A percentile compares a stretch with the other conserved stretches of the same genome.
These are phyloP conservation scores for Anoura caudifer DNA, from an alignment of 2,113 vertebrate genomes.

Conservation along the genomic window DNA sequence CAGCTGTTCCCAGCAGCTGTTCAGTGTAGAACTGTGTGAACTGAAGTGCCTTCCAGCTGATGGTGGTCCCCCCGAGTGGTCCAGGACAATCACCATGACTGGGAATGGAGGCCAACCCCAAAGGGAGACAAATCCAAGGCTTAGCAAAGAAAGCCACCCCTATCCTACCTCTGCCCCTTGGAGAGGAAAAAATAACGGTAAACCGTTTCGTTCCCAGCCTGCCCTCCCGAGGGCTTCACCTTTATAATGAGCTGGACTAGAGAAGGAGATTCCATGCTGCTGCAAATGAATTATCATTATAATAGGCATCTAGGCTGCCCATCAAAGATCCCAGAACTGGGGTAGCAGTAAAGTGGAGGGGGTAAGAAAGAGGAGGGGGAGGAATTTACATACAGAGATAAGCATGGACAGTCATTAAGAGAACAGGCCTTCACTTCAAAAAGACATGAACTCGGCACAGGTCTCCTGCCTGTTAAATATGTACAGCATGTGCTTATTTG, in stretches of 20 bases:
- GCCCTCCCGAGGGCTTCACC: slow-evolving; percentile 80
- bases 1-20: slow-evolving; percentile 44
- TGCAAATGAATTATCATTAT: slow-evolving; percentile 80
- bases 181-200: slow-evolving; percentile 71
- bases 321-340: slow-evolving; percentile 60
- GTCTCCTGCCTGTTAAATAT: slow-evolving; percentile 63
- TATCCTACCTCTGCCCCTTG: background rate
- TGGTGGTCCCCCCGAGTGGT: background rate
- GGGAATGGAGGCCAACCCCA: background rate
- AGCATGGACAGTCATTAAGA: slow-evolving; percentile 73
- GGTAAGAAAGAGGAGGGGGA: background rate
- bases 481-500: slow-evolving; percentile 67
- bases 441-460: slow-evolving; percentile 49
- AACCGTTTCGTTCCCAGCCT: slow-evolving; percentile 79
- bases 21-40: background rate
- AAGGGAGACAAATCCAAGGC: background rate
- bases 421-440: slow-evolving; percentile 75
- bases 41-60: background rate
- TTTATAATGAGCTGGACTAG: slow-evolving; percentile 81
- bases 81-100: background rate
- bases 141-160: background rate
- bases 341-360: background rate
- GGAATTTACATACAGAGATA: slow-evolving; percentile 58
- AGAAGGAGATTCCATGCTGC: slow-evolving; percentile 79
- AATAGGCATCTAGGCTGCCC: slow-evolving; percentile 65